Evolutionary conservation across 2,113 vertebrate genomes (phyloP).

Genomic region (Ranitomeya variabilis): DNA sequence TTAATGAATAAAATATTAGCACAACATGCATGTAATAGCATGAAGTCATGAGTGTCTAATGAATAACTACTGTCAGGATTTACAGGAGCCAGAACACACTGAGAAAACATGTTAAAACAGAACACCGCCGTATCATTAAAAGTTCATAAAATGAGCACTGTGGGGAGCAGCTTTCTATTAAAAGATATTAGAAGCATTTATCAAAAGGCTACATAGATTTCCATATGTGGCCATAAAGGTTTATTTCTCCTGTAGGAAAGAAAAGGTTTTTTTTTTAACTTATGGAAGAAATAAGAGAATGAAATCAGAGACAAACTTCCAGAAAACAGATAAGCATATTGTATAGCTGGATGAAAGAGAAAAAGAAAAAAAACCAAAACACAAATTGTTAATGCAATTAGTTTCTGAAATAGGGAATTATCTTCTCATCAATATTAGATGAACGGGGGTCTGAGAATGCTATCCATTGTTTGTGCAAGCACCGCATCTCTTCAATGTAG

Average conservation of each 20-base stretch:
- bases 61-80: background rate
- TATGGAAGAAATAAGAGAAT: background rate
- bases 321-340: too few species aligned
- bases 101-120: background rate
- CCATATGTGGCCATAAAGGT: background rate
- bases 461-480: too few species aligned
- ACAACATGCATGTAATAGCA: constrained; percentile 6
- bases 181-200: background rate
- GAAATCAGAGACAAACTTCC: background rate
- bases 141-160: background rate
- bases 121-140: background rate
- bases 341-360: background rate
- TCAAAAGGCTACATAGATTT: constrained; percentile 3
- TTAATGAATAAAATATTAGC: constrained; percentile 10
- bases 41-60: background rate
- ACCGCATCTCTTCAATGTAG: too few species aligned
- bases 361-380: too few species aligned
- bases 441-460: too few species aligned
- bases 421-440: too few species aligned
- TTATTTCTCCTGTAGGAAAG: background rate
- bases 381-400: too few species aligned
- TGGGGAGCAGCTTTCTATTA: background rate
- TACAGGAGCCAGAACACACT: background rate
- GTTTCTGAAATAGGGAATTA: too few species aligned
- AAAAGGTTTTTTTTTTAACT: background rate